Percentiles rank a stretch among this genome's conserved stretches.
Conservation (phyloP, 2,797 vertebrate genomes). For the Poecilia picta region DNA sequence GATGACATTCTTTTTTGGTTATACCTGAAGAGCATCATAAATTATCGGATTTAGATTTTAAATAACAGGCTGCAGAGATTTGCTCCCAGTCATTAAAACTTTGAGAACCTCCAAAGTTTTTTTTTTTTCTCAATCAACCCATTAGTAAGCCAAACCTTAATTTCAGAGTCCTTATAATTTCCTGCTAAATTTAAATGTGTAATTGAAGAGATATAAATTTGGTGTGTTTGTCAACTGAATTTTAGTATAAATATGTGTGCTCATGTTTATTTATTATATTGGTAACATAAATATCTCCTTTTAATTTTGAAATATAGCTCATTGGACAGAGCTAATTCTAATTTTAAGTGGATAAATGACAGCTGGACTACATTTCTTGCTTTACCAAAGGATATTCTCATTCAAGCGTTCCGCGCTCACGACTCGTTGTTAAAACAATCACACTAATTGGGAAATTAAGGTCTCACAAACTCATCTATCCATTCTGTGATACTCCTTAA, state of each 20-base stretch:
- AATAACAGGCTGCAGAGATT: conserved; percentile 21
- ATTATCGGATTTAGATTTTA: conserved; percentile 15
- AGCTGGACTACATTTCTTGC: not conserved
- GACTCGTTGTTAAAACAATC: not conserved
- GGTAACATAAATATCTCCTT: not conserved
- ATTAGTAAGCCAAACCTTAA: conserved; percentile 34
- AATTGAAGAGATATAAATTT: conserved; percentile 43
- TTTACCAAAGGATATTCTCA: not conserved
- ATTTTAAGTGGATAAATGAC: not conserved
- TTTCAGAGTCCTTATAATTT: conserved; percentile 43
- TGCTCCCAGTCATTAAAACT: conserved; percentile 28
- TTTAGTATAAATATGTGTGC: not conserved
- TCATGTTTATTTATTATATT: not conserved
- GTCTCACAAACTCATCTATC: not conserved
- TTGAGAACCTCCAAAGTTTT: conserved; percentile 17
- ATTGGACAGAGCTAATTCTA: not conserved
- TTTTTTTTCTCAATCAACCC: conserved; percentile 11
- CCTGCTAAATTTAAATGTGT: conserved; percentile 39
- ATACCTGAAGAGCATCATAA: conserved; percentile 15
- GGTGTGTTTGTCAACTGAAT: conserved; percentile 10
- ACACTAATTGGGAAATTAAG: not conserved
- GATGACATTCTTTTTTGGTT: not conserved
- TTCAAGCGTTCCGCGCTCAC: not conserved
- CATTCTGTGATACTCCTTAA: not conserved
- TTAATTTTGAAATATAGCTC: not conserved